Evolutionary conservation across 2,888 invertebrate genomes (phyloP).

Genomic region (Rotaria sp.): DNA sequence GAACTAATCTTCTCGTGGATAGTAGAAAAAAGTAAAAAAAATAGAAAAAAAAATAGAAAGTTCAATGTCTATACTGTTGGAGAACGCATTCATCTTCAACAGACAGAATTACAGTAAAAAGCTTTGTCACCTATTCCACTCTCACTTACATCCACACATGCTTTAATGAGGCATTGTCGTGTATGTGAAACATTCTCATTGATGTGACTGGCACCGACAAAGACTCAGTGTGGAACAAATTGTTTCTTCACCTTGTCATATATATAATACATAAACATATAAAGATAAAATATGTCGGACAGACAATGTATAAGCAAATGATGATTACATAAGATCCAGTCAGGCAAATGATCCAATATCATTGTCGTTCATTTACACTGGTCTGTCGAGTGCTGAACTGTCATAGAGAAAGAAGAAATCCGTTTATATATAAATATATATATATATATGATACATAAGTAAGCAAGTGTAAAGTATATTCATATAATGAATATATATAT

Average conservation of each 20-base stretch:
- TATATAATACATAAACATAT: not conserved
- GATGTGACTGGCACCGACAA: not conserved
- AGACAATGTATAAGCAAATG: not conserved
- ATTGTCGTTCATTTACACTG: not conserved
- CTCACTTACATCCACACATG: not conserved
- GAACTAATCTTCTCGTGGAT: not conserved
- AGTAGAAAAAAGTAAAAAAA: not conserved
- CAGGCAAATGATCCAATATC: not conserved
- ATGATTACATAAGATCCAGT: not conserved
- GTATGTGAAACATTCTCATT: not conserved
- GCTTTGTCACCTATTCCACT: not conserved
- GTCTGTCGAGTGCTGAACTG: not conserved
- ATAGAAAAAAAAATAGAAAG: not conserved
- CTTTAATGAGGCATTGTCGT: not conserved
- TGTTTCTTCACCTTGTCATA: constrained; percentile 13
- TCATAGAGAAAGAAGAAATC: not conserved
- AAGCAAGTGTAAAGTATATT: constrained; percentile 13
- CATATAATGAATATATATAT: not conserved
- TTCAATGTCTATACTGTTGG: not conserved
- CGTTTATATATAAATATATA: not conserved
- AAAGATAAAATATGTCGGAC: not conserved
- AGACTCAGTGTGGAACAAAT: not conserved
- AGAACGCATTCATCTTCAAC: not conserved
- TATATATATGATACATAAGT: not conserved
- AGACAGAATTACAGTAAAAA: not conserved